Conservation (phyloP, 2,113 vertebrate genomes). For the Pelmatolapia mariae region DNA sequence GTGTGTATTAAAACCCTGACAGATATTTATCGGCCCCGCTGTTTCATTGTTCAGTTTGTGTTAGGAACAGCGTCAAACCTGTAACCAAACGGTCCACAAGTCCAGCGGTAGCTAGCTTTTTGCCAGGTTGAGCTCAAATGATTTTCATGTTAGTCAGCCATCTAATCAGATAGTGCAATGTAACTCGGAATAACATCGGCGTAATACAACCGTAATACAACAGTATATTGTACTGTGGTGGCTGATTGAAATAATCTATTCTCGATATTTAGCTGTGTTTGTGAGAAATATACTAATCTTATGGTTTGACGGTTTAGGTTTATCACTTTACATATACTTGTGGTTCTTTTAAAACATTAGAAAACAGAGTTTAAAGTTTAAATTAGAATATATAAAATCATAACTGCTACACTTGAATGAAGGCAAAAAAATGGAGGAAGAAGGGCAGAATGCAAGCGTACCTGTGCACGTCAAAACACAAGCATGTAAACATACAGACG, state of each 20-base stretch:
- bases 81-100: not conserved
- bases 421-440: not conserved
- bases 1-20: not conserved
- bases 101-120: conserved; percentile 22
- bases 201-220: not conserved
- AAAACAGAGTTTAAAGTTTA: not conserved
- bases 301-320: not conserved
- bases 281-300: not conserved
- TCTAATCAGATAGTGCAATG: not conserved
- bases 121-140: not conserved
- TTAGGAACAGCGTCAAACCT: not conserved
- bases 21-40: not conserved
- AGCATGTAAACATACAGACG: not conserved
- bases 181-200: not conserved
- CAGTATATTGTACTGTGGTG: not conserved
- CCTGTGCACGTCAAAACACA: not conserved
- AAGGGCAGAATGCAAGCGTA: not conserved
- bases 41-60: not conserved
- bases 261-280: not conserved
- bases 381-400: not conserved
- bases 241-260: not conserved
- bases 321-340: not conserved
- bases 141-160: not conserved
- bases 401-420: too few relatives aligned
- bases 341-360: not conserved